Conservation (phyloP, 2,113 vertebrate species). For the Alethe diademata region DNA sequence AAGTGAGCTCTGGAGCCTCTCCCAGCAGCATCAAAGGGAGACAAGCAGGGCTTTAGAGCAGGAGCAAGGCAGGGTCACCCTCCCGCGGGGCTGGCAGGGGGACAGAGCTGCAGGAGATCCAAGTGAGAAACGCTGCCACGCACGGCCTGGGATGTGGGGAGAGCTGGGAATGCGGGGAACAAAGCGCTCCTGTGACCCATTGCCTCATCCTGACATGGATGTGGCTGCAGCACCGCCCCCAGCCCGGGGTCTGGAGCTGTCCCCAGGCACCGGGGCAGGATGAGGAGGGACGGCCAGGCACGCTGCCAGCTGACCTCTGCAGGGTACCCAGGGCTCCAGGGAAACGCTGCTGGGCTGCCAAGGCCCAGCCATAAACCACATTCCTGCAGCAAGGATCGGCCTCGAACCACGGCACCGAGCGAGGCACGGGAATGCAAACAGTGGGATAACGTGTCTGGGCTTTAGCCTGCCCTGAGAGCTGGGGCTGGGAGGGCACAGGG, state of each 20-base stretch:
- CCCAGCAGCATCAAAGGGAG: background rate
- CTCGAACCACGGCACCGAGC: background rate
- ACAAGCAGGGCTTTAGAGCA: background rate
- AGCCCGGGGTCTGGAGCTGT: constrained; percentile 11
- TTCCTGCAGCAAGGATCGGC: constrained; percentile 21
- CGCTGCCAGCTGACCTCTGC: constrained; percentile 20
- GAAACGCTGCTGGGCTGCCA: constrained; percentile 4
- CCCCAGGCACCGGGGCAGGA: constrained; percentile 35
- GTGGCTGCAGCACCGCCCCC: background rate
- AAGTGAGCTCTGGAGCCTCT: background rate
- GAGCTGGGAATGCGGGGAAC: background rate
- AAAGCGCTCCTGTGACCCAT: constrained; percentile 4
- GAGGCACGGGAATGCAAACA: constrained; percentile 15
- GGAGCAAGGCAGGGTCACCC: background rate
- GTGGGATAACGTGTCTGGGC: background rate
- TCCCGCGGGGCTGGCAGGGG: background rate
- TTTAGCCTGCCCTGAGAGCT: background rate
- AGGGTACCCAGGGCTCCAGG: constrained; percentile 23
- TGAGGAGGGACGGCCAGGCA: background rate
- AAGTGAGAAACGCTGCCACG: background rate
- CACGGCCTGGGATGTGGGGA: background rate
- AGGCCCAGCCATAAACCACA: constrained; percentile 14
- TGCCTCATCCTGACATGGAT: background rate
- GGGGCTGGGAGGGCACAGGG: background rate
- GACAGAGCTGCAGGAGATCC: background rate